Conservation (phyloP, 2,797 vertebrate species). For the Gila robusta region DNA sequence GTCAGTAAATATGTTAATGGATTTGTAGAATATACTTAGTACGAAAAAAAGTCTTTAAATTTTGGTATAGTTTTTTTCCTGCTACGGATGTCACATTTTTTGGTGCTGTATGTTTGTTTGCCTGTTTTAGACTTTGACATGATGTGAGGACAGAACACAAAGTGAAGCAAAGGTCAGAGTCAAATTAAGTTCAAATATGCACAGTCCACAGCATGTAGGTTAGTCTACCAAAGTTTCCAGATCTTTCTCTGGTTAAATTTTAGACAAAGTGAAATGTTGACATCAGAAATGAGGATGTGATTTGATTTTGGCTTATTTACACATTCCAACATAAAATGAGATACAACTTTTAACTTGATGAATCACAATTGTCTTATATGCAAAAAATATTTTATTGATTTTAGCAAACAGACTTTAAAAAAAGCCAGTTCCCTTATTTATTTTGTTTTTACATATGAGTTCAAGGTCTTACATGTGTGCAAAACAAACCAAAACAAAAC, state of each 20-base stretch:
- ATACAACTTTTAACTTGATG: background rate
- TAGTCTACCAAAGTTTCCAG: slow-evolving; percentile 15
- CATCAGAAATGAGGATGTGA: background rate
- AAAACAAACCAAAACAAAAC: too few species aligned
- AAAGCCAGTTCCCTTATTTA: too few species aligned
- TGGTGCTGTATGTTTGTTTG: slow-evolving; percentile 35
- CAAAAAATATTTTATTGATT: background rate
- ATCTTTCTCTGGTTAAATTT: slow-evolving; percentile 30
- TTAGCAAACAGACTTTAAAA: background rate
- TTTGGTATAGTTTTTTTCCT: too few species aligned
- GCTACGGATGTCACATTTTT: slow-evolving; percentile 7
- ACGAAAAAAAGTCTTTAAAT: too few species aligned
- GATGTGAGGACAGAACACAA: background rate
- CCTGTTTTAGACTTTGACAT: slow-evolving; percentile 41
- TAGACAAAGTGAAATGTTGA: slow-evolving; percentile 20
- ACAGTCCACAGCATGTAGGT: background rate
- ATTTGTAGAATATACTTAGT: too few species aligned
- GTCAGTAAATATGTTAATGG: too few species aligned
- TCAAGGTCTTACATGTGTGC: too few species aligned
- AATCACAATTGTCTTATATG: background rate
- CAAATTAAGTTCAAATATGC: slow-evolving; percentile 30
- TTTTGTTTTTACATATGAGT: too few species aligned
- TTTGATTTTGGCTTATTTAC: background rate
- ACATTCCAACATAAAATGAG: background rate
- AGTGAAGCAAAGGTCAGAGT: slow-evolving; percentile 22